A percentile compares a stretch with the other conserved stretches of the same genome.
Evolutionary conservation across 2,888 invertebrate species (phyloP).

Genomic region (Eremobia ochroleuca): DNA sequence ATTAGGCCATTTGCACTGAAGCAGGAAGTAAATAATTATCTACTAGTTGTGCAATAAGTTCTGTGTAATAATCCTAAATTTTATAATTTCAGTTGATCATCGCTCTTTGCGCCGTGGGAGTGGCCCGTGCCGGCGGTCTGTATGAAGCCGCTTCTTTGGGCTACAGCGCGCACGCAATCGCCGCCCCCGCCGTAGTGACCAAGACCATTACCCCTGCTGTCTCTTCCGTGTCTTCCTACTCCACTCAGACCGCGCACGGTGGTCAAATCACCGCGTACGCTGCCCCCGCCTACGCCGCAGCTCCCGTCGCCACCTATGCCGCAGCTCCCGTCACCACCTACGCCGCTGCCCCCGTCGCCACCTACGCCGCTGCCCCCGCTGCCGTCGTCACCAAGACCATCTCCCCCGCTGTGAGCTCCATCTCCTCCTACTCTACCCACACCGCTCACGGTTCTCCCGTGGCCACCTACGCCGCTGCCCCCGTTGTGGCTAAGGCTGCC

Average conservation of each 20-base stretch:
- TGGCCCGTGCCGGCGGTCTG: slow-evolving; percentile 91
- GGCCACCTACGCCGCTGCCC: slow-evolving; percentile 71
- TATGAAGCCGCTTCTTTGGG: slow-evolving; percentile 86
- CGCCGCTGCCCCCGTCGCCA: slow-evolving; percentile 71
- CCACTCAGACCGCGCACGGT: slow-evolving; percentile 73
- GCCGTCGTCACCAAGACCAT: slow-evolving; percentile 69
- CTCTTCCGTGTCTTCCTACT: slow-evolving; percentile 76
- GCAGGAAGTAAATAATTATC: slow-evolving; percentile 19
- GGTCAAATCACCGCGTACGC: slow-evolving; percentile 74
- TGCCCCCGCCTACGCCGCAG: slow-evolving; percentile 77
- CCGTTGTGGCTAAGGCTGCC: slow-evolving; percentile 75
- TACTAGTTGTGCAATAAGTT: slow-evolving; percentile 6
- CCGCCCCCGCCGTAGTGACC: slow-evolving; percentile 81
- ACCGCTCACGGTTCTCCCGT: slow-evolving; percentile 72
- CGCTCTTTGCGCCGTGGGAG: slow-evolving; percentile 91
- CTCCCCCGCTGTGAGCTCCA: slow-evolving; percentile 76
- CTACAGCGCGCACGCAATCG: slow-evolving; percentile 86
- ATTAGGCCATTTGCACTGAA: not conserved
- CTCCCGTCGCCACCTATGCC: slow-evolving; percentile 74
- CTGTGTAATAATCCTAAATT: slow-evolving; percentile 13
- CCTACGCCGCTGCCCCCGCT: slow-evolving; percentile 75
- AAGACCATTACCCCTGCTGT: slow-evolving; percentile 83
- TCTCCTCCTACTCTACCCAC: slow-evolving; percentile 82
- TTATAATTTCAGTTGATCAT: slow-evolving; percentile 87
- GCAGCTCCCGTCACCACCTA: slow-evolving; percentile 77